Conservation (phyloP, 2,113 vertebrate species). For the Gallinago paraguaiae region DNA sequence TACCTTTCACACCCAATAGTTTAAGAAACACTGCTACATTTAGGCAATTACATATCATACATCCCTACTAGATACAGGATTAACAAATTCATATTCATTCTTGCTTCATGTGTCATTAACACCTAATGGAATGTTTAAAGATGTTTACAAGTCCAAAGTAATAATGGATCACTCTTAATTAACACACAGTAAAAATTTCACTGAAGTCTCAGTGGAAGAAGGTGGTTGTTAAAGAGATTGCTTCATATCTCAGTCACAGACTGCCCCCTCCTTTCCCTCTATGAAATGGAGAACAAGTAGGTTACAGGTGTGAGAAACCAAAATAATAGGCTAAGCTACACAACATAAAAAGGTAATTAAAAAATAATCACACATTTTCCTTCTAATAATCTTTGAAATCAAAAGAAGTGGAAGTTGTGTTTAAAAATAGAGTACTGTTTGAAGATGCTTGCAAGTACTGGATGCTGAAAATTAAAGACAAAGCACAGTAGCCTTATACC, state of each 20-base stretch:
- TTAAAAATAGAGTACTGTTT: background rate
- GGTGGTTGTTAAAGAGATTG: background rate
- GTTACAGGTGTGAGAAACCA: slow-evolving; percentile 29
- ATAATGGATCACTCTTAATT: slow-evolving; percentile 54
- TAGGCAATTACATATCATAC: background rate
- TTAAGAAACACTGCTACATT: background rate
- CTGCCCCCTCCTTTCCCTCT: slow-evolving; percentile 32
- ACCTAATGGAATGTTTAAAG: slow-evolving; percentile 34
- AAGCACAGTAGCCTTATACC: background rate
- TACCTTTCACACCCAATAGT: background rate
- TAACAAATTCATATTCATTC: background rate
- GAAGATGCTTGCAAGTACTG: background rate
- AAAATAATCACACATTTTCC: background rate
- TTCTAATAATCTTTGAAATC: background rate
- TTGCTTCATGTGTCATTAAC: slow-evolving; percentile 43
- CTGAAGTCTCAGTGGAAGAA: slow-evolving; percentile 2
- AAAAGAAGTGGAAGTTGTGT: background rate
- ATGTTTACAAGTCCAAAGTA: slow-evolving; percentile 53
- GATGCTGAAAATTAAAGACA: background rate
- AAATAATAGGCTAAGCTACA: background rate
- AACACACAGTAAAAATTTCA: slow-evolving; percentile 31
- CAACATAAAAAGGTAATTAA: background rate
- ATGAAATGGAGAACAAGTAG: background rate
- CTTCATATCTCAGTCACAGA: slow-evolving; percentile 37
- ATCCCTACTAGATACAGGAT: background rate